Base-by-base conservation (phyloP, 2,888 invertebrate genomes). In the Dicranocentrus wangi region DNA sequence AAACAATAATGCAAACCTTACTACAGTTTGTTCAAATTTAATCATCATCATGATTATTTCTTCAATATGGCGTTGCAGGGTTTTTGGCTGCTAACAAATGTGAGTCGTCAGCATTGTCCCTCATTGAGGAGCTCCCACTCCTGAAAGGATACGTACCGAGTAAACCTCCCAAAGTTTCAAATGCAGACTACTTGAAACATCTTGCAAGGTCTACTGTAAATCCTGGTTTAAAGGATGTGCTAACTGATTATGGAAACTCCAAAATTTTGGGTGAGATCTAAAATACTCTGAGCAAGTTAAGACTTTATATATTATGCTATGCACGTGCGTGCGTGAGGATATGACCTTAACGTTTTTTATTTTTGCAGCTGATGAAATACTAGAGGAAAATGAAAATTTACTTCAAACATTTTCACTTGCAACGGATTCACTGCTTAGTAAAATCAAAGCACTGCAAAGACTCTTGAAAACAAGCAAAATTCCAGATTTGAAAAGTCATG, bases 241-340 rank as follows among this genome's bases (percentile, higher is more conserved):
- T 82, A 1, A 70, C 63, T 25, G 82, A 82, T 42, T 82, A 80
- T 76, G 80, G 60, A 15, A 71, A 70, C 23, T 55, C 82, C 2
- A 79, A 80, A 28, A 55, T 65, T 19, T 42, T 77, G 25, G 65
- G 81, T 81, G 43, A 61, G 21, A 55, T 19, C 1, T 19, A 17
- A 47, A 43, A 15, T 19, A 58, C 5, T 10, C 7, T 58, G 2
- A 58, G 15, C 58, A 19, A 15, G 42, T 42, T 42, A 23, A 15
- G n/a, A 47, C 17, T 63, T 39, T 2, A n/a, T 47, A n/a, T 23
- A 25, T n/a, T n/a, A n/a, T n/a, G n/a, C n/a, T n/a, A n/a, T n/a
- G n/a, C n/a, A n/a, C n/a, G n/a, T n/a, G n/a, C n/a, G n/a, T 28
- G 1, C 13, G 17, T 10, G 15, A 47, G 13, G 1, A 25, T 25